Evolutionary conservation across 2,797 vertebrate genomes (phyloP).

Genomic region (Dryobates pubescens): DNA sequence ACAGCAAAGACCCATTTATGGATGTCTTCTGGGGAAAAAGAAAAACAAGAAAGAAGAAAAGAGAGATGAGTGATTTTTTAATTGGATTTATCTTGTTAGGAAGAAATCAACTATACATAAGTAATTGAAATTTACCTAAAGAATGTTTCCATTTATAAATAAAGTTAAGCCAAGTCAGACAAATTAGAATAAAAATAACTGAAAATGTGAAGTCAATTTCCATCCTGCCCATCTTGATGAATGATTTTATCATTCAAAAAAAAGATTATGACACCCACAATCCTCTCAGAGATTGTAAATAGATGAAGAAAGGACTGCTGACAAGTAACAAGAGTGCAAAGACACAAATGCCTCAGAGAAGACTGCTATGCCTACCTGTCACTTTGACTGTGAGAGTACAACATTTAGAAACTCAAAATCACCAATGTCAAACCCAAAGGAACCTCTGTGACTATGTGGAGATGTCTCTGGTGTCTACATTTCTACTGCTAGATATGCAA

Average conservation of each 20-base stretch:
- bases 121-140: constrained; percentile 1
- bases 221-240: not conserved
- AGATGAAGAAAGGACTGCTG: not conserved
- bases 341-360: not conserved
- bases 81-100: not conserved
- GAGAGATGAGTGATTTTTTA: not conserved
- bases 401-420: constrained; percentile 1
- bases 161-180: not conserved
- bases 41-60: not conserved
- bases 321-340: not conserved
- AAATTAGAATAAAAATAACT: not conserved
- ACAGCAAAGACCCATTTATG: constrained; percentile 36
- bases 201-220: not conserved
- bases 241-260: not conserved
- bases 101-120: not conserved
- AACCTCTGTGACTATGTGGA: not conserved
- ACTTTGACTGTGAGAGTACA: not conserved
- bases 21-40: constrained; percentile 5
- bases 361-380: not conserved
- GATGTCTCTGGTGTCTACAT: not conserved
- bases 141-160: not conserved
- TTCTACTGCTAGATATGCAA: not conserved
- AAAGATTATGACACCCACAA: constrained; percentile 8
- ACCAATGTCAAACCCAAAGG: not conserved
- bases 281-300: not conserved